These are phyloP conservation scores for Apoda limacodes DNA, from an alignment of 2,888 invertebrate species.

Conservation along the genomic window DNA sequence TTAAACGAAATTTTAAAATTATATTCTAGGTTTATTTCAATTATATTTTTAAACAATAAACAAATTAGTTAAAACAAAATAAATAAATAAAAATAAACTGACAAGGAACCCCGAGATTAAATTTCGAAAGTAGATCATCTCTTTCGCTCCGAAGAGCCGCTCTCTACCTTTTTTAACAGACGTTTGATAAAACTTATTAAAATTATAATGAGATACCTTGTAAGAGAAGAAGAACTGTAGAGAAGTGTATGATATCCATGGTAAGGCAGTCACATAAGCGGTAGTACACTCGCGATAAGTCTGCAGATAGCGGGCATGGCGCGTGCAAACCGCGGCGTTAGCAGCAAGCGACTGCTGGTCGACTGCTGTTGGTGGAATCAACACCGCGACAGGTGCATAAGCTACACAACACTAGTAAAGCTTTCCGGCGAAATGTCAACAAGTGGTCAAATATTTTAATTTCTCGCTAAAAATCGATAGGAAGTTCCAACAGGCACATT, in stretches of 20 bases:
- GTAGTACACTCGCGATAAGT: slow-evolving; percentile 44
- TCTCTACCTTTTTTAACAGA: slow-evolving; percentile 16
- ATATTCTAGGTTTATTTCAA: no score
- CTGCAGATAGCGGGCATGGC: slow-evolving; percentile 35
- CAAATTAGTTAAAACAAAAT: no score
- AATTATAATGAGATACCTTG: slow-evolving; percentile 32
- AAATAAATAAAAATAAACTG: no score
- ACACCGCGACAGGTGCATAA: slow-evolving; percentile 37
- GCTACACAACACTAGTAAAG: no score
- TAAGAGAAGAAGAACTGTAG: slow-evolving; percentile 30
- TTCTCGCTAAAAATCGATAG: neutral
- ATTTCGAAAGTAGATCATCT: slow-evolving; percentile 30
- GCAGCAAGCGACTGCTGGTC: slow-evolving; percentile 34
- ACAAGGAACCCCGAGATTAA: no score
- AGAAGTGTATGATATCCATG: slow-evolving; percentile 48
- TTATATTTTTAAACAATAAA: no score
- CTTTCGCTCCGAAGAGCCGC: slow-evolving; percentile 14
- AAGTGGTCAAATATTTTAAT: no score
- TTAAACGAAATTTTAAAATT: no score
- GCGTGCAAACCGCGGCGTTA: slow-evolving; percentile 29
- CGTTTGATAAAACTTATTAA: slow-evolving; percentile 5
- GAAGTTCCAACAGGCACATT: neutral
- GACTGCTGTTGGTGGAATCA: slow-evolving; percentile 7
- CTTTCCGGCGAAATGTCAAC: neutral
- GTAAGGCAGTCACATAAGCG: slow-evolving; percentile 35